phyloP scores from a whole-genome alignment of 37 sponge, comb jelly and placozoan genomes.

The Mnemiopsis leidyi region DNA sequence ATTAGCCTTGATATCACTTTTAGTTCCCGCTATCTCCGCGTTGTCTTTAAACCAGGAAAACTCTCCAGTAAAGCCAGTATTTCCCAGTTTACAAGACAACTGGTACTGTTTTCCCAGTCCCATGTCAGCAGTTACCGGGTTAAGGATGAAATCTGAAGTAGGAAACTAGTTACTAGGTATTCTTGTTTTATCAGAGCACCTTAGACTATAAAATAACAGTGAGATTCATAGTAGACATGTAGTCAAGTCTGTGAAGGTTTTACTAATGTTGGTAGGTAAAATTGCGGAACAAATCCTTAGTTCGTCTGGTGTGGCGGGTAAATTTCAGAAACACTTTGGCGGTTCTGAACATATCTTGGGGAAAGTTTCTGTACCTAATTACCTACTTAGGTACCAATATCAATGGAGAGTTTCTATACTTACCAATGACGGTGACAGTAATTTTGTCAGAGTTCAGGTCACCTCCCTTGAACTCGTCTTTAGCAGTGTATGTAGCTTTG shows the following conservation, averaged over 20 bases:
- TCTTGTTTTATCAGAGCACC: too few relatives aligned
- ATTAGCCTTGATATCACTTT: not conserved
- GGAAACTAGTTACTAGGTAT: not conserved
- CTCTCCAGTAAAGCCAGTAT: not conserved
- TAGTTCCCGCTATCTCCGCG: not conserved
- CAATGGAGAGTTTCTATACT: too few relatives aligned
- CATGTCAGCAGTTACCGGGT: not conserved
- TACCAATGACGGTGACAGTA: not conserved
- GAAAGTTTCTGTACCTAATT: too few relatives aligned
- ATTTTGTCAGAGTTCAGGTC: not conserved
- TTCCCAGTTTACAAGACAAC: not conserved
- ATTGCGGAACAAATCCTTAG: too few relatives aligned
- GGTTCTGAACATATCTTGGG: too few relatives aligned
- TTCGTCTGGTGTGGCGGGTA: too few relatives aligned
- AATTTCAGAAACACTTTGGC: too few relatives aligned
- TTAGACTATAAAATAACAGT: too few relatives aligned
- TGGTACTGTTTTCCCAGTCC: not conserved
- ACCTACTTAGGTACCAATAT: too few relatives aligned
- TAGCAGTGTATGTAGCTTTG: not conserved
- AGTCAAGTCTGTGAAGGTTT: too few relatives aligned
- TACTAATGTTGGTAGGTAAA: too few relatives aligned
- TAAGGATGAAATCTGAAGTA: not conserved
- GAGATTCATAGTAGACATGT: too few relatives aligned
- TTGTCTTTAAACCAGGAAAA: not conserved
- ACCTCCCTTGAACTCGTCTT: not conserved